A percentile compares a stretch with the other conserved stretches of the same genome.
These are phyloP conservation scores for Martes martes DNA, from an alignment of 2,113 vertebrate species.

Conservation along the genomic window DNA sequence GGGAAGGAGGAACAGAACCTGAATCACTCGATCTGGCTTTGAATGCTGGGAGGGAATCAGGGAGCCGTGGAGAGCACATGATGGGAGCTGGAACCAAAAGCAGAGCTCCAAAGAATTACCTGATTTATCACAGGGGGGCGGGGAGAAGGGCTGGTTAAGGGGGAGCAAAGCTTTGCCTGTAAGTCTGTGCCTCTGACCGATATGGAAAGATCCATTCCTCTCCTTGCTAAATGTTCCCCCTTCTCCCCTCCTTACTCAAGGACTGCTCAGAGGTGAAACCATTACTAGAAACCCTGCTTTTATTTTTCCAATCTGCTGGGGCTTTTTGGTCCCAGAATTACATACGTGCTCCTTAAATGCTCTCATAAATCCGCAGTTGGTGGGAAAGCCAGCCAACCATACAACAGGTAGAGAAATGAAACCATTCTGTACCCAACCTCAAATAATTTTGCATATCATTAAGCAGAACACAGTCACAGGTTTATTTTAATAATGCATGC, in stretches of 20 bases:
- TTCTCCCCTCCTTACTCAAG: conserved; percentile 11
- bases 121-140: background rate
- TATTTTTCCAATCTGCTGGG: conserved; percentile 71
- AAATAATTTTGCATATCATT: conserved; percentile 87
- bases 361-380: conserved; percentile 78
- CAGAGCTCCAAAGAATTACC: background rate
- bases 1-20: background rate
- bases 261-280: conserved; percentile 53
- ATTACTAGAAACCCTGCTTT: conserved; percentile 60
- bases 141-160: background rate
- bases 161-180: background rate
- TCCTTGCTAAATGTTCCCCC: background rate
- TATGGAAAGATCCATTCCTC: background rate
- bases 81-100: conserved; percentile 7
- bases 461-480: conserved; percentile 79
- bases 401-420: conserved; percentile 80
- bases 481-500: conserved; percentile 87
- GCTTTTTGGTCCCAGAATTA: conserved; percentile 77
- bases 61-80: background rate
- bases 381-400: conserved; percentile 74
- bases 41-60: background rate
- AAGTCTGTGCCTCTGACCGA: background rate
- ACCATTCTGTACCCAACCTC: conserved; percentile 79
- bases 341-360: conserved; percentile 79
- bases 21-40: background rate